Base-by-base conservation (phyloP, 2,888 invertebrate genomes). In the Zygothrica quintamaculata region DNA sequence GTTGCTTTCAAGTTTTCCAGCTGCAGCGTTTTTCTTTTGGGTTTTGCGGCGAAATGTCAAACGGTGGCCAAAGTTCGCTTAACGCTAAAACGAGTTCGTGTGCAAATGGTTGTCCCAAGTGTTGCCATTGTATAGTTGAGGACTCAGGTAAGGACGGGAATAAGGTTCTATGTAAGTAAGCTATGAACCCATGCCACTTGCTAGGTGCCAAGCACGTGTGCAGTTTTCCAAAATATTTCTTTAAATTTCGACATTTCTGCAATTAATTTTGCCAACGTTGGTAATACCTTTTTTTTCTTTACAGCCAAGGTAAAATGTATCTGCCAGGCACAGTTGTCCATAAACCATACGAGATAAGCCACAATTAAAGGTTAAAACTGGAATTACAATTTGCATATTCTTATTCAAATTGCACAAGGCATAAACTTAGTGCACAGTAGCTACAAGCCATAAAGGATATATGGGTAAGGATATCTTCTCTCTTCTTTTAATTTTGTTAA, bases 11-110 rank as follows among this genome's bases (percentile, higher is more conserved):
- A 78, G 61, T 82, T 69, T 67, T 82, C 62, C 55, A 61, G 48
- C 40, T 68, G 56, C 48, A 33, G 37, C 48, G 34, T 47, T 65
- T 76, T 76, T 73, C 62, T 65, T 77, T 77, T 72, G 52, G 65
- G 56, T 62, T 68, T 79, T 84, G 85, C 79, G 87, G 84, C 71
- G 76, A 84, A 84, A 84, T 87, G 84, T 81, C 84, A 84, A 84
- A 84, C 78, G 76, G 74, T 70, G 87, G 82, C 72, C 80, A 81
- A 84, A 84, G 78, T 78, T 77, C 73, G 67, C 70, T 75, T 75
- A 61, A 65, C 75, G 59, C 73, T 59, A 48, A 75, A 77, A 55
- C 62, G 60, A 64, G 73, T 74, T 78, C 65, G 67, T 72, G 77
- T 79, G 79, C 84, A 77, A 84, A 79, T 80, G 74, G 84, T 74